Evolutionary conservation across 92 coral and sea anemone genomes (phyloP).

Genomic region (Parazoanthus atlanticus): DNA sequence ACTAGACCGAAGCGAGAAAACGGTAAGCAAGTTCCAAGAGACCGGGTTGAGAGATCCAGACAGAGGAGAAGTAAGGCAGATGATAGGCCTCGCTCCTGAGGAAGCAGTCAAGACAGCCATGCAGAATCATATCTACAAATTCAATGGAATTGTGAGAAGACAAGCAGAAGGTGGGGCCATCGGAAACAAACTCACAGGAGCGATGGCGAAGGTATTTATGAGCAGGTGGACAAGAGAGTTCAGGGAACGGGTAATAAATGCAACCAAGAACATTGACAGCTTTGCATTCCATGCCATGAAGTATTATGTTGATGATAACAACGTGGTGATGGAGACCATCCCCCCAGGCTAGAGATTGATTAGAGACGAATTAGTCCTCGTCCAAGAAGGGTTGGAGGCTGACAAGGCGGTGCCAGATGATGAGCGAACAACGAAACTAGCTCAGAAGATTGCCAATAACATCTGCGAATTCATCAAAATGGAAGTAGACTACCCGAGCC

Average conservation of each 20-base stretch:
- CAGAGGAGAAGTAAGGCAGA: too few species aligned
- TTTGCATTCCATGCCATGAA: conserved; percentile 8
- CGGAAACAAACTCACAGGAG: too few species aligned
- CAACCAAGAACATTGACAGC: neutral
- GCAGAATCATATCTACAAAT: too few species aligned
- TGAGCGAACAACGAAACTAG: too few species aligned
- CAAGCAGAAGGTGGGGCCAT: too few species aligned
- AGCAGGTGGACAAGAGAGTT: neutral
- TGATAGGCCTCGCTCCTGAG: too few species aligned
- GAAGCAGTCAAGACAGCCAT: too few species aligned
- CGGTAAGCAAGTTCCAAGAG: too few species aligned
- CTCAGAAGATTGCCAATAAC: neutral
- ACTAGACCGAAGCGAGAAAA: too few species aligned
- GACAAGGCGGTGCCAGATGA: neutral
- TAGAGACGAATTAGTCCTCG: neutral
- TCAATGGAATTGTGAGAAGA: too few species aligned
- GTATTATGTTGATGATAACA: conserved; percentile 7
- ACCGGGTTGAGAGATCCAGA: too few species aligned
- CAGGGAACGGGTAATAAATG: neutral
- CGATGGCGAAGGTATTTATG: neutral
- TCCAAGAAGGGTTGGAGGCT: neutral
- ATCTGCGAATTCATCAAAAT: neutral
- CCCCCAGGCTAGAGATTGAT: neutral
- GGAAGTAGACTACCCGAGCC: too few species aligned
- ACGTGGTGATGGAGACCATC: conserved; percentile 5